Percentiles rank a stretch among this genome's conserved stretches.
phyloP scores from a whole-genome alignment of 2,888 invertebrate species.

The Eupithecia inturbata region DNA sequence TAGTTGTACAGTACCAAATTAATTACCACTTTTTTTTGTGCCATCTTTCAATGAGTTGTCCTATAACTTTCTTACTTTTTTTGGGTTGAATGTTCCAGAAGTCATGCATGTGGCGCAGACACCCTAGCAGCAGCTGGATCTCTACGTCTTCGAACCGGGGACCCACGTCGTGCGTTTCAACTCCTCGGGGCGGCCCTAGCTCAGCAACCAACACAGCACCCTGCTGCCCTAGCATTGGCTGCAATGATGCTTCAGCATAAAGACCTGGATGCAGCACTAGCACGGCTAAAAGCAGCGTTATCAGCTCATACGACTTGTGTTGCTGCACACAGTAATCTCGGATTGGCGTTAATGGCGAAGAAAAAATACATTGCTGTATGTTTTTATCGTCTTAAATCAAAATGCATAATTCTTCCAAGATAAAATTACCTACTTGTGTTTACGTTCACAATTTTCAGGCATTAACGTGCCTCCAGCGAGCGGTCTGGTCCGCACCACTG shows the following conservation, averaged over 20 bases:
- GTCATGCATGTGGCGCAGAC: constrained; percentile 76
- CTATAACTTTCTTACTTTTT: neutral
- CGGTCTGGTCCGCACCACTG: constrained; percentile 70
- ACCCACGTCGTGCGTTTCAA: constrained; percentile 81
- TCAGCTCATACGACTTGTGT: constrained; percentile 74
- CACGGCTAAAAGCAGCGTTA: constrained; percentile 78
- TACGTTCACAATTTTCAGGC: constrained; percentile 55
- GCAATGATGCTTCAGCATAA: constrained; percentile 82
- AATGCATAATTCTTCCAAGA: neutral
- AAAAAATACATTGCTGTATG: constrained; percentile 76
- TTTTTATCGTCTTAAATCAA: constrained; percentile 24
- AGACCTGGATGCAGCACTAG: constrained; percentile 76
- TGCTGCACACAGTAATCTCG: constrained; percentile 74
- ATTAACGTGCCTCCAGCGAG: constrained; percentile 73
- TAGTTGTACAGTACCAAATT: constrained; percentile 33
- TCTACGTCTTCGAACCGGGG: constrained; percentile 76
- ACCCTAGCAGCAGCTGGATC: constrained; percentile 81
- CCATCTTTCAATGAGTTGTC: neutral
- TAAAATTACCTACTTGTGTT: neutral
- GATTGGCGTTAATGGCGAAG: constrained; percentile 73
- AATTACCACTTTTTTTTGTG: neutral
- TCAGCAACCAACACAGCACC: constrained; percentile 75
- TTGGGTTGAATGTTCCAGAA: constrained; percentile 43
- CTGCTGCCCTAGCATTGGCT: constrained; percentile 79
- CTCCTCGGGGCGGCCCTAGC: constrained; percentile 82